These are phyloP conservation scores for Gallinago stenura DNA, from an alignment of 2,797 vertebrate species.

Conservation along the genomic window DNA sequence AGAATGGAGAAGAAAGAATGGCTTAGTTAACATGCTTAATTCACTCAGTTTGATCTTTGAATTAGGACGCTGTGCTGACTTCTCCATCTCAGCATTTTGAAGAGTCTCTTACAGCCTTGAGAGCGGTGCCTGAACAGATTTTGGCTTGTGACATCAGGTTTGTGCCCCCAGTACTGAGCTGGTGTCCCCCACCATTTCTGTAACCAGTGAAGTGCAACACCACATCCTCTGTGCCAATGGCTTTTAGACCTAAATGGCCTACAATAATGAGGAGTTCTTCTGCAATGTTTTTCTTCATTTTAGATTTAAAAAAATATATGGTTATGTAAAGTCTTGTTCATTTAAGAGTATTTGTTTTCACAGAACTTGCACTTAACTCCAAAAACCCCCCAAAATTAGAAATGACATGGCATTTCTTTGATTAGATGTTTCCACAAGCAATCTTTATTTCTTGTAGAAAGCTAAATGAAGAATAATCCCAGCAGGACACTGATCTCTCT, in stretches of 20 bases:
- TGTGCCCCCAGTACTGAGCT: background rate
- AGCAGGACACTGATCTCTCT: background rate
- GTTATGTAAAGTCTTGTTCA: background rate
- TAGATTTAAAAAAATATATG: background rate
- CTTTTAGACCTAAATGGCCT: background rate
- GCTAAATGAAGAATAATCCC: background rate
- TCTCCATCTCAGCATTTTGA: background rate
- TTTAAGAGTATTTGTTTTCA: background rate
- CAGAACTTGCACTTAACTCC: background rate
- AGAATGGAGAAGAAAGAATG: background rate
- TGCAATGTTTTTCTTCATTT: background rate
- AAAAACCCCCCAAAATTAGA: background rate
- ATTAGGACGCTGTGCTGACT: background rate
- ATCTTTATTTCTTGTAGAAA: background rate
- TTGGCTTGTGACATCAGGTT: background rate
- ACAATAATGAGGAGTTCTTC: background rate
- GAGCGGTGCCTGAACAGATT: background rate
- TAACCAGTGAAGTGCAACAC: background rate
- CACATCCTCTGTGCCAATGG: background rate
- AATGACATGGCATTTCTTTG: background rate
- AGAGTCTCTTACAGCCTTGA: background rate
- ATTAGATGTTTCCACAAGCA: background rate
- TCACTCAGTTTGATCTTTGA: background rate
- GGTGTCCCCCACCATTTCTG: background rate
- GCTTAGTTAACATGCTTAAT: background rate